phyloP scores from a whole-genome alignment of 2,797 vertebrate species.

The Anabas testudineus region DNA sequence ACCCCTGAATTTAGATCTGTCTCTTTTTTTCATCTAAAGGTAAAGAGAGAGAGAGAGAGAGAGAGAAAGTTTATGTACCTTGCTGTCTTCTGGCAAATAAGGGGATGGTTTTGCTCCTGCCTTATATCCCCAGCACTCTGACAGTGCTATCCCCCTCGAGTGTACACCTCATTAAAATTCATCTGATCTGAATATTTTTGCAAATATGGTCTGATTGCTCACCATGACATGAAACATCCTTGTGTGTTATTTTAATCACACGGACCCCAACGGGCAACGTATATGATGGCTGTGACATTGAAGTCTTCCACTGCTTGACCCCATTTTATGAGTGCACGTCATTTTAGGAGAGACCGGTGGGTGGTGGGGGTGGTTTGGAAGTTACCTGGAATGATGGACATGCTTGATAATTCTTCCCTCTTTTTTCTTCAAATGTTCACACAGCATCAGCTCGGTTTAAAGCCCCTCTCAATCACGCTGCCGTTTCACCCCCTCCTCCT shows the following conservation, averaged over 20 bases:
- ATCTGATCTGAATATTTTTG: constrained; percentile 99
- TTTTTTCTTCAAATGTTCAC: constrained; percentile 78
- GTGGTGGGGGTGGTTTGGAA: constrained; percentile 42
- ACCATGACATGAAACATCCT: constrained; percentile 93
- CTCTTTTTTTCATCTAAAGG: constrained; percentile 60
- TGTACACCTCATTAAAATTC: constrained; percentile 99
- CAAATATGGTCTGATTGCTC: constrained; percentile 99
- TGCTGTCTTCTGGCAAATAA: constrained; percentile 98
- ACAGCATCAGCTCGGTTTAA: constrained; percentile 82
- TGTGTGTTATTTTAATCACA: constrained; percentile 94
- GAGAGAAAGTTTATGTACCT: constrained; percentile 98
- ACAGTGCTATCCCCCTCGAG: constrained; percentile 94
- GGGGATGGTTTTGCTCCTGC: constrained; percentile 84
- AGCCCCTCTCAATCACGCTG: constrained; percentile 82
- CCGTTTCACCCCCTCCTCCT: constrained; percentile 1
- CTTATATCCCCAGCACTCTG: constrained; percentile 75
- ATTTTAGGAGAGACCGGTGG: constrained; percentile 50
- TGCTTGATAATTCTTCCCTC: constrained; percentile 76
- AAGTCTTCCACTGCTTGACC: constrained; percentile 90
- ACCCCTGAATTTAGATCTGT: constrained; percentile 92
- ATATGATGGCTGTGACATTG: constrained; percentile 91
- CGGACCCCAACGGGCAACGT: constrained; percentile 89
- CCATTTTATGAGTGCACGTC: constrained; percentile 79
- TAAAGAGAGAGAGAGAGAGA: constrained; percentile 23
- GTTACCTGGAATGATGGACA: constrained; percentile 83